These are phyloP conservation scores for Lasaia peninsularis DNA, from an alignment of 1,140 invertebrate genomes.

Conservation along the genomic window DNA sequence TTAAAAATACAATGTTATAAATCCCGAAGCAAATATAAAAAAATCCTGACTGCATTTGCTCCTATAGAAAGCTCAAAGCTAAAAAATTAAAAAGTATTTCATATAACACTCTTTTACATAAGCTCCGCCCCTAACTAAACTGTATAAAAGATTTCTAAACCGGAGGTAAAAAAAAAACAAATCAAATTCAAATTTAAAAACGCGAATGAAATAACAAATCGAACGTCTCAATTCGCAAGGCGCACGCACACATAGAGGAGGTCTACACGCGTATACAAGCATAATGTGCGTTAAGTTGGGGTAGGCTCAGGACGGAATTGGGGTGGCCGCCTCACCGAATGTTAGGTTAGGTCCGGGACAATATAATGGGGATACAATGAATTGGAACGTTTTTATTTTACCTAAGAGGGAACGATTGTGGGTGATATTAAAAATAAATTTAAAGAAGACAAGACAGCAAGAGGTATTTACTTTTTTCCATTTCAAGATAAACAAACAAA, in stretches of 20 bases:
- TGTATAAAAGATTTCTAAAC: slow-evolving; percentile 8
- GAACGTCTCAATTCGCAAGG: slow-evolving; percentile 48
- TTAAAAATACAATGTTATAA: no score
- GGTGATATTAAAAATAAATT: no score
- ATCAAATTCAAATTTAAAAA: slow-evolving; percentile 27
- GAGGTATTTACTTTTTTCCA: no score
- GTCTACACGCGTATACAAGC: slow-evolving; percentile 24
- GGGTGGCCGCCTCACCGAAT: slow-evolving; percentile 61
- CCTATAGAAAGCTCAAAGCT: neutral
- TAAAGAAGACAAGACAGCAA: no score
- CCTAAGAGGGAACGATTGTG: neutral
- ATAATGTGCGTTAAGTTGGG: slow-evolving; percentile 48
- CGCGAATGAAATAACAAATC: slow-evolving; percentile 39
- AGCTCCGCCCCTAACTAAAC: neutral
- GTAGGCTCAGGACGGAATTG: slow-evolving; percentile 65
- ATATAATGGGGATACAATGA: slow-evolving; percentile 39
- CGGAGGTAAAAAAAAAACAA: slow-evolving; percentile 16
- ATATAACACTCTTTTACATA: neutral
- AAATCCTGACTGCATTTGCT: no score
- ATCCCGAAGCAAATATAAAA: no score
- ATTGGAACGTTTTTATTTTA: slow-evolving; percentile 36
- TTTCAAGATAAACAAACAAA: no score
- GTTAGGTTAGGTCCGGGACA: slow-evolving; percentile 63
- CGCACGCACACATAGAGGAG: slow-evolving; percentile 30
- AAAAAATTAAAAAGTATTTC: neutral